Percentiles rank a stretch among this genome's conserved stretches.
Evolutionary conservation across 1,140 invertebrate genomes (phyloP).

Genomic region (Xylocopa sonorina): DNA sequence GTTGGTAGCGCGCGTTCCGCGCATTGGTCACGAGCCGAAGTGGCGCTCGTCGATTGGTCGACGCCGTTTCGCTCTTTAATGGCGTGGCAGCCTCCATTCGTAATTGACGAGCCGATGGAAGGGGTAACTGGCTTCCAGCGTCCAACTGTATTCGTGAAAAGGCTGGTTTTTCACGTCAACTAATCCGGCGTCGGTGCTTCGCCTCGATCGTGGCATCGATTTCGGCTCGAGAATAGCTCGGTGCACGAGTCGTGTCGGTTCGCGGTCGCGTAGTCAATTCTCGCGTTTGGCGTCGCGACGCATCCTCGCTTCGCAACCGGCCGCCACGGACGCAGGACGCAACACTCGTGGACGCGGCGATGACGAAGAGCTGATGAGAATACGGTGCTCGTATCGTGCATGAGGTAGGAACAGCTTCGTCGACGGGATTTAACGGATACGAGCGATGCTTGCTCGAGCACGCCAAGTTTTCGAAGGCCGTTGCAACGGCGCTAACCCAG

Average conservation of each 20-base stretch:
- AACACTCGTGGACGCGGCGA: slow-evolving; percentile 44
- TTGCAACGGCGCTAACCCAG: no score
- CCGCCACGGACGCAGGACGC: background rate
- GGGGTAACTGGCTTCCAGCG: background rate
- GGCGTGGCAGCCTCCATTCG: slow-evolving; percentile 20
- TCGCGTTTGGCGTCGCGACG: slow-evolving; percentile 24
- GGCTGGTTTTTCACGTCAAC: background rate
- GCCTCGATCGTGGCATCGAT: slow-evolving; percentile 18
- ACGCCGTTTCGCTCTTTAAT: background rate
- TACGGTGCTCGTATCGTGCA: slow-evolving; percentile 38
- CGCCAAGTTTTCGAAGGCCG: no score
- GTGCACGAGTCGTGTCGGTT: background rate
- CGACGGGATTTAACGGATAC: no score
- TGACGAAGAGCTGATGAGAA: slow-evolving; percentile 73
- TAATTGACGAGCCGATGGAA: background rate
- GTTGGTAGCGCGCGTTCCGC: background rate
- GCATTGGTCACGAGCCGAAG: slow-evolving; percentile 26
- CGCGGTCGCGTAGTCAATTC: background rate
- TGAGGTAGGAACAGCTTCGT: slow-evolving; percentile 53
- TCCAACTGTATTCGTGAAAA: background rate
- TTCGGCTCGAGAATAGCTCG: background rate
- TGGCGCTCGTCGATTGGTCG: slow-evolving; percentile 27
- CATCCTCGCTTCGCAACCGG: background rate
- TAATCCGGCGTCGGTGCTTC: slow-evolving; percentile 26
- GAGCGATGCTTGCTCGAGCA: no score